A percentile compares a stretch with the other conserved stretches of the same genome.
Evolutionary conservation across 2,888 invertebrate genomes (phyloP).

Genomic region (Zygaena filipendulae): DNA sequence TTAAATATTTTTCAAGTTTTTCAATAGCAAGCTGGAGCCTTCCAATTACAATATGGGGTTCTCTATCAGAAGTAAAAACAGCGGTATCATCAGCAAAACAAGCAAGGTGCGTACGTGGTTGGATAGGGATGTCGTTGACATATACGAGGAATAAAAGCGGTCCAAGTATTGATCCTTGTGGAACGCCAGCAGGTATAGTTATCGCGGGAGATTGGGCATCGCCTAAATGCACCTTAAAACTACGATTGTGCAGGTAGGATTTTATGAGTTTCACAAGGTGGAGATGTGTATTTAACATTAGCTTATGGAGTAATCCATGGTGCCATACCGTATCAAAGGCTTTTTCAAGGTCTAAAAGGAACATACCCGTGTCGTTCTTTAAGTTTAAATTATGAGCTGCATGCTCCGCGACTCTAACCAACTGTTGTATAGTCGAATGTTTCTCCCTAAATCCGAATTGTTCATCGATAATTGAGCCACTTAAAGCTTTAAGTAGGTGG

Average conservation of each 20-base stretch:
- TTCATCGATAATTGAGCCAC: too few species aligned
- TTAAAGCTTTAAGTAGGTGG: too few species aligned
- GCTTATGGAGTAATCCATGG: slow-evolving; percentile 8
- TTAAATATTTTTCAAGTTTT: too few species aligned
- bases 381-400: slow-evolving; percentile 6
- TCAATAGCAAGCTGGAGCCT: too few species aligned
- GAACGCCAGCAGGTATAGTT: slow-evolving; percentile 7
- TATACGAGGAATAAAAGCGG: slow-evolving; percentile 8
- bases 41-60: too few species aligned
- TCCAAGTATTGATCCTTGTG: slow-evolving; percentile 11
- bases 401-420: slow-evolving; percentile 8
- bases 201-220: slow-evolving; percentile 1
- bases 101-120: slow-evolving; percentile 5
- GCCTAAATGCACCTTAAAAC: slow-evolving; percentile 2
- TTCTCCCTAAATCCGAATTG: slow-evolving; percentile 10
- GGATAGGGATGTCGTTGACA: slow-evolving; percentile 6
- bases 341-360: slow-evolving; percentile 11
- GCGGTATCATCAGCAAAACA: slow-evolving; percentile 12
- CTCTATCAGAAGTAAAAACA: too few species aligned
- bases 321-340: slow-evolving; percentile 12
- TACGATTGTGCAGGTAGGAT: slow-evolving; percentile 2
- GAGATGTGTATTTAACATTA: background rate
- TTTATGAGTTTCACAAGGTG: background rate
- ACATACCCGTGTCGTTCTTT: slow-evolving; percentile 7
- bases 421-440: slow-evolving; percentile 10